Evolutionary conservation across 1,140 invertebrate species (phyloP).

Genomic region (Panulirus ornatus): DNA sequence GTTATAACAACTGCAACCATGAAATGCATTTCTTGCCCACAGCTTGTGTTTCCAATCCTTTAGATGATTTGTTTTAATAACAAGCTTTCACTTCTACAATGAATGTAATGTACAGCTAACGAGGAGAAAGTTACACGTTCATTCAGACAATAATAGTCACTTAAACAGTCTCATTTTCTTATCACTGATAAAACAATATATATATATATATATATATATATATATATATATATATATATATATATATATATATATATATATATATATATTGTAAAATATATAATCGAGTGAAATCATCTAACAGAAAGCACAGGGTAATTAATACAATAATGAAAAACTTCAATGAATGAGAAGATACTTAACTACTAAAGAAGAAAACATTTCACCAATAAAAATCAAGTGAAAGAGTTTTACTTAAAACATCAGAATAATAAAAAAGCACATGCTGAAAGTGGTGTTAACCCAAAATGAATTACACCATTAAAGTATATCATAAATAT

Average conservation of each 20-base stretch:
- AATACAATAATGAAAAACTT: no score
- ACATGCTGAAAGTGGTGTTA: neutral
- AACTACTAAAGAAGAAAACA: no score
- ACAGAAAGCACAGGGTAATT: no score
- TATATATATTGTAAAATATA: no score
- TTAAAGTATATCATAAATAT: neutral
- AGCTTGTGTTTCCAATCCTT: conserved; percentile 53
- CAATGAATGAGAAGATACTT: no score
- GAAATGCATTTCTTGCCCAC: conserved; percentile 68
- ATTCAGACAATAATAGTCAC: neutral
- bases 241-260: no score
- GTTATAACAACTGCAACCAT: conserved; percentile 50
- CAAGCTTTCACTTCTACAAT: neutral
- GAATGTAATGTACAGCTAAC: neutral
- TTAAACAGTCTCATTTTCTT: neutral
- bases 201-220: conserved; percentile 23
- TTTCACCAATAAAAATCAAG: no score
- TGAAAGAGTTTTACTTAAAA: no score
- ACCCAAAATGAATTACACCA: neutral
- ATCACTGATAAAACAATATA: conserved; percentile 2
- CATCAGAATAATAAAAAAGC: no score
- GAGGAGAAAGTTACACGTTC: neutral
- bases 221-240: conserved; percentile 42
- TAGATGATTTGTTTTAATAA: neutral
- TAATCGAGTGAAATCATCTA: no score